Percentiles rank a stretch among this genome's conserved stretches.
These are phyloP conservation scores for Oxycera nigricornis DNA, from an alignment of 2,888 invertebrate genomes.

Conservation along the genomic window DNA sequence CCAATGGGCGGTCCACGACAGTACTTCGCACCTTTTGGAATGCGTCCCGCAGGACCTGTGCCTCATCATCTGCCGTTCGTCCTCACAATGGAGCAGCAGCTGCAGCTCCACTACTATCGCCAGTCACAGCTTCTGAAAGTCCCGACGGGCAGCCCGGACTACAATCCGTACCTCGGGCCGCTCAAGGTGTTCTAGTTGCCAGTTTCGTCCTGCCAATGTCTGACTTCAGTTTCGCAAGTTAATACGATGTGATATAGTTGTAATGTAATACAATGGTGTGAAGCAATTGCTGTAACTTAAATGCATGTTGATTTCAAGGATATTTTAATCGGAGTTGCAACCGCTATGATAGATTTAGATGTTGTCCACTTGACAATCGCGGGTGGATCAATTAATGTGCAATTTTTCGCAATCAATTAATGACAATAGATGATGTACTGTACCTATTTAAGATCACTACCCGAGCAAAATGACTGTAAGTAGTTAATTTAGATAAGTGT, in stretches of 20 bases:
- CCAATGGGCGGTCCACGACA: background rate
- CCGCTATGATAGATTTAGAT: too few relatives aligned
- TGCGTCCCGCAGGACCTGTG: background rate
- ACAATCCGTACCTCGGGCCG: slow-evolving; percentile 7
- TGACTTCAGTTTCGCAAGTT: background rate
- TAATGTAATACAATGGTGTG: background rate
- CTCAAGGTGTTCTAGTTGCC: slow-evolving; percentile 34
- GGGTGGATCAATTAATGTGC: background rate
- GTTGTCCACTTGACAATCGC: too few relatives aligned
- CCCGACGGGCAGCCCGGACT: slow-evolving; percentile 1
- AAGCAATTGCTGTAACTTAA: background rate
- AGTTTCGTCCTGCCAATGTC: background rate
- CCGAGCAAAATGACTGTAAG: too few relatives aligned
- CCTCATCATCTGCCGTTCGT: background rate
- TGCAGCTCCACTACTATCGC: slow-evolving; percentile 24
- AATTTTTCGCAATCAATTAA: too few relatives aligned
- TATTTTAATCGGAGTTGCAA: too few relatives aligned
- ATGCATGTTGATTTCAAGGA: background rate
- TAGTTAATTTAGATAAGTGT: too few relatives aligned
- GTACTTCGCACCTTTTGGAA: background rate
- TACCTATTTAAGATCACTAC: too few relatives aligned
- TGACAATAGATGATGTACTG: too few relatives aligned
- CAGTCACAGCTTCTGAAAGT: background rate
- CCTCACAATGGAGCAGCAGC: slow-evolving; percentile 17
- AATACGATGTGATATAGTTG: slow-evolving; percentile 31